Percentiles rank a stretch among this genome's conserved stretches.
Evolutionary conservation across 2,888 invertebrate genomes (phyloP).

Genomic region (Flexamia atlantica): DNA sequence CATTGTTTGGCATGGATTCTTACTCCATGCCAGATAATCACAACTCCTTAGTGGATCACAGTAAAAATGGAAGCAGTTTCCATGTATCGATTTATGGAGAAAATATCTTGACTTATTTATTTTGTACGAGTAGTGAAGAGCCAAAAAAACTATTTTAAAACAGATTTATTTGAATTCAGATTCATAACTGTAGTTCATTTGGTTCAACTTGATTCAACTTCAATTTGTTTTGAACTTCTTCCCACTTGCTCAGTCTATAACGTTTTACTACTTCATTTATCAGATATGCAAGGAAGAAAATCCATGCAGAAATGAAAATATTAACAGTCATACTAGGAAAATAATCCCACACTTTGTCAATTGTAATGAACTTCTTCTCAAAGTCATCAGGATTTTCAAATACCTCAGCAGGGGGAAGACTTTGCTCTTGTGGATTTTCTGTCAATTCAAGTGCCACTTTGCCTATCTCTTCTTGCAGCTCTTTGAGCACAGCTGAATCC

Average conservation of each 20-base stretch:
- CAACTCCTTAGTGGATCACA: no score
- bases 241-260: constrained; percentile 12
- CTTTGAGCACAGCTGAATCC: constrained; percentile 24
- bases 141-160: no score
- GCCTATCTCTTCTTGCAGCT: constrained; percentile 23
- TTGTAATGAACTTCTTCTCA: not conserved
- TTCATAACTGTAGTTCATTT: no score
- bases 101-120: no score
- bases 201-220: not conserved
- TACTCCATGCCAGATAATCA: no score
- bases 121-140: no score
- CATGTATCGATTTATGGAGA: no score
- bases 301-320: not conserved
- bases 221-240: not conserved
- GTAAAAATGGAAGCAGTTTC: no score
- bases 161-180: no score
- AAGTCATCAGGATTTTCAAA: constrained; percentile 20
- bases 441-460: constrained; percentile 4
- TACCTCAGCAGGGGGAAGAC: not conserved
- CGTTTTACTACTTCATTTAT: not conserved
- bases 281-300: not conserved
- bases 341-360: not conserved
- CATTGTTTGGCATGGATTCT: no score
- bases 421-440: not conserved
- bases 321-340: not conserved